A percentile compares a stretch with the other conserved stretches of the same genome.
Evolutionary conservation across 1,140 invertebrate genomes (phyloP).

Genomic region (Ectropis grisescens): DNA sequence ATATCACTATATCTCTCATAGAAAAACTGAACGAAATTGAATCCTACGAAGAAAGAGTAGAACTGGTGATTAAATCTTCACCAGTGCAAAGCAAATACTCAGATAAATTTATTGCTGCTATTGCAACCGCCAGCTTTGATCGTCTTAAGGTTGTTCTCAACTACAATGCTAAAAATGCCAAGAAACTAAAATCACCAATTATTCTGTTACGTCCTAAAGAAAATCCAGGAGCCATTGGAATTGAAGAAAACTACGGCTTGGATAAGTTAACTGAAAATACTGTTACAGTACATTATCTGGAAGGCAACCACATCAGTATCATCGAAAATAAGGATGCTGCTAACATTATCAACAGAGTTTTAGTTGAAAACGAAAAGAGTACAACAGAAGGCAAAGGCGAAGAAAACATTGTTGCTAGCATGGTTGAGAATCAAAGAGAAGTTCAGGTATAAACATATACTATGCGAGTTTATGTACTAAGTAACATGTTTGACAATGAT

Average conservation of each 20-base stretch:
- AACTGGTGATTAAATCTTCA: constrained; percentile 29
- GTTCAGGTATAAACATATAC: constrained; percentile 20
- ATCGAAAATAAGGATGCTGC: constrained; percentile 75
- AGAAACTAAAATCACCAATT: constrained; percentile 72
- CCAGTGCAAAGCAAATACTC: constrained; percentile 57
- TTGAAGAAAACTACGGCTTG: constrained; percentile 77
- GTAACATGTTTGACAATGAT: too few species aligned
- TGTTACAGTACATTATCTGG: constrained; percentile 70
- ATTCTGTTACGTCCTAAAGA: constrained; percentile 75
- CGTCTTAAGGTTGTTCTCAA: constrained; percentile 70
- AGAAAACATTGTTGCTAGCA: constrained; percentile 35
- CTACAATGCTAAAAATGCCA: constrained; percentile 57
- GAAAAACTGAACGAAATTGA: constrained; percentile 69
- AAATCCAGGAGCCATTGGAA: constrained; percentile 47
- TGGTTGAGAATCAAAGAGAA: constrained; percentile 40
- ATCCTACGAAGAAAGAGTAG: constrained; percentile 67
- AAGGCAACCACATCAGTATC: constrained; percentile 81
- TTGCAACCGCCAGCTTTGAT: constrained; percentile 68
- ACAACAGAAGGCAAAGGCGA: constrained; percentile 15
- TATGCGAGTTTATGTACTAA: too few species aligned
- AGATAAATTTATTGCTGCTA: constrained; percentile 54
- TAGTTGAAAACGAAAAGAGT: constrained; percentile 21
- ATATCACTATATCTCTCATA: constrained; percentile 51
- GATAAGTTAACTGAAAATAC: constrained; percentile 64
- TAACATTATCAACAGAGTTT: constrained; percentile 71